Evolutionary conservation across 2,113 vertebrate species (phyloP).

Genomic region (Dolichotis patagonum): DNA sequence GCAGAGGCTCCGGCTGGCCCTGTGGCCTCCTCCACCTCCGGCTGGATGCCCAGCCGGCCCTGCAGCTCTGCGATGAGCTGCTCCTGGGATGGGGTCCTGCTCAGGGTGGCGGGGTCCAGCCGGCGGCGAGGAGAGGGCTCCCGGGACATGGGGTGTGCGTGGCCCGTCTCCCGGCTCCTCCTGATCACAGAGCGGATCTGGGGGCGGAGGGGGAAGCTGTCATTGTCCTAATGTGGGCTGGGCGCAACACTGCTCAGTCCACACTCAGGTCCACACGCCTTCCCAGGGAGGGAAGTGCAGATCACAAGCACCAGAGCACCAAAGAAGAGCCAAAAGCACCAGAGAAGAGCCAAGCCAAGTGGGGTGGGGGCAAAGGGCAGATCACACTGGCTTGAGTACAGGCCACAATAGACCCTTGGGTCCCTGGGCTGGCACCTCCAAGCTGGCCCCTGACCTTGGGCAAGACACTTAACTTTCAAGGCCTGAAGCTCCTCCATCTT

Average conservation of each 20-base stretch:
- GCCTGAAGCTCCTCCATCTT: neutral
- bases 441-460: neutral
- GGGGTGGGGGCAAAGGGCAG: neutral
- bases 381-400: neutral
- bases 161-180: conserved; percentile 95
- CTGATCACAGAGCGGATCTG: conserved; percentile 97
- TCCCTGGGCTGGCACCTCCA: neutral
- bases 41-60: conserved; percentile 93
- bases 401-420: neutral
- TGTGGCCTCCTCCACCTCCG: conserved; percentile 87
- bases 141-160: conserved; percentile 96
- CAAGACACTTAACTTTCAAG: neutral
- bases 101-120: conserved; percentile 89
- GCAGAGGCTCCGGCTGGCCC: conserved; percentile 85
- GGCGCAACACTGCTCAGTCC: neutral
- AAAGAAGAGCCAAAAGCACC: neutral
- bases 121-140: conserved; percentile 93
- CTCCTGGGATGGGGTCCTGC: conserved; percentile 95
- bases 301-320: neutral
- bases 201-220: conserved; percentile 79
- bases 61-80: conserved; percentile 94
- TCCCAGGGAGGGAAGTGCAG: neutral
- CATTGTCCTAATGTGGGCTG: conserved; percentile 29
- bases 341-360: conserved; percentile 11
- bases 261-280: conserved; percentile 37